A percentile compares a stretch with the other conserved stretches of the same genome.
These are phyloP conservation scores for Solenodon paradoxus DNA, from an alignment of 2,113 vertebrate species.

Conservation along the genomic window DNA sequence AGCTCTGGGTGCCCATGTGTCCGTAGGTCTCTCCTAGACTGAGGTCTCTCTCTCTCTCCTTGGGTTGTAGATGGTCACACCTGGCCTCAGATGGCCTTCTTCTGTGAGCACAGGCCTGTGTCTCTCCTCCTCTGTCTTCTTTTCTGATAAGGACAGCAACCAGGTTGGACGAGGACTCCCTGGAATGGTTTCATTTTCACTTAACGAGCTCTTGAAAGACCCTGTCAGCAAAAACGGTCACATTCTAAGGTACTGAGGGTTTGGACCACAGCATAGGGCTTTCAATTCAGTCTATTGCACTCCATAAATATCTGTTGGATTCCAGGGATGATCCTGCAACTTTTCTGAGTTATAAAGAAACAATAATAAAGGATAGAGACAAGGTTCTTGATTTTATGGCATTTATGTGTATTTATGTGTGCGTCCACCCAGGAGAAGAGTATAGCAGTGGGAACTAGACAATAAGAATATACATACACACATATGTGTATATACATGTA, in stretches of 20 bases:
- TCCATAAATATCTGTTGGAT: neutral
- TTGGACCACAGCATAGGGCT: neutral
- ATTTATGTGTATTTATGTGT: neutral
- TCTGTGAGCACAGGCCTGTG: neutral
- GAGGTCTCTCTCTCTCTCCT: neutral
- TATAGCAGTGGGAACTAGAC: neutral
- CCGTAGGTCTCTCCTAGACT: too few relatives aligned
- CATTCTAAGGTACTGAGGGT: neutral
- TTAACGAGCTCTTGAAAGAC: neutral
- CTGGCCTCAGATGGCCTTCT: neutral
- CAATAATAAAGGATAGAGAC: neutral
- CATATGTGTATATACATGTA: too few relatives aligned
- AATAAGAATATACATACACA: neutral
- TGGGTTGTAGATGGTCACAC: neutral
- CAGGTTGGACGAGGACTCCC: neutral
- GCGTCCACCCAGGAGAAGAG: neutral
- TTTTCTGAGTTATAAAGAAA: neutral
- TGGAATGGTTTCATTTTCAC: neutral
- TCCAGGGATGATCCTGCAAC: neutral
- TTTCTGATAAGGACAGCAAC: neutral
- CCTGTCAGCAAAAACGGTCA: neutral
- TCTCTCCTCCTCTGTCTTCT: neutral
- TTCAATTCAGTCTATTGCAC: neutral
- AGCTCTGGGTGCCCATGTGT: neutral
- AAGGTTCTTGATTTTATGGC: neutral